These are phyloP conservation scores for Incurvaria masculella DNA, from an alignment of 2,888 invertebrate species.

Conservation along the genomic window DNA sequence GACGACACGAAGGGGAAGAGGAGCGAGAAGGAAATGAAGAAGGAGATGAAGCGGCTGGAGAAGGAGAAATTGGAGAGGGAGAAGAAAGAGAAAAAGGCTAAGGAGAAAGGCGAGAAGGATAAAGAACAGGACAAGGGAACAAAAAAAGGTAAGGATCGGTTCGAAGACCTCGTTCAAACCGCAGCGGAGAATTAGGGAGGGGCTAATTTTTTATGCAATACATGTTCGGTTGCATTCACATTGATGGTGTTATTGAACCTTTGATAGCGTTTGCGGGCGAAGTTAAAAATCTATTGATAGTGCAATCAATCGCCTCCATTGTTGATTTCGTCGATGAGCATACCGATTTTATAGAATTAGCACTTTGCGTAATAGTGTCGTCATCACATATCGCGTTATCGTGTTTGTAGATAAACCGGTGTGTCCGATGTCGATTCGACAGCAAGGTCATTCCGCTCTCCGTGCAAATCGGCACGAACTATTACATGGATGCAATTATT, in stretches of 20 bases:
- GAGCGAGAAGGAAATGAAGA: slow-evolving; percentile 49
- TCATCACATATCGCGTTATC: background rate
- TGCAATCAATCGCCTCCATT: no score
- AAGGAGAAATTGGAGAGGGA: slow-evolving; percentile 50
- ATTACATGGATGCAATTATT: background rate
- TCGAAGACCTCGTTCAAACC: no score
- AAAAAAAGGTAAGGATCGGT: slow-evolving; percentile 35
- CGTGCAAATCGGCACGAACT: background rate
- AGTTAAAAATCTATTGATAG: no score
- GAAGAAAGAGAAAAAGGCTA: slow-evolving; percentile 49
- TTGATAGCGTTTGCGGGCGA: no score
- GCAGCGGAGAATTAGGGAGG: background rate
- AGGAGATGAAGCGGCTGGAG: slow-evolving; percentile 49
- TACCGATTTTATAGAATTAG: no score
- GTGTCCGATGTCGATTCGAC: background rate
- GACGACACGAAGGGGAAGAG: slow-evolving; percentile 50
- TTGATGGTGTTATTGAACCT: no score
- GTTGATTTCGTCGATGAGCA: no score
- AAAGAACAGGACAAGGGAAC: slow-evolving; percentile 45
- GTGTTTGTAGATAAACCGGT: background rate
- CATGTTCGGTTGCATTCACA: no score
- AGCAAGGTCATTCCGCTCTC: background rate
- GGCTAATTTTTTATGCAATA: no score
- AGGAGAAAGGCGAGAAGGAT: slow-evolving; percentile 52
- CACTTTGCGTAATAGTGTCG: background rate